These are phyloP conservation scores for Lordiphosa andalusiaca DNA, from an alignment of 2,888 invertebrate genomes.

Conservation along the genomic window DNA sequence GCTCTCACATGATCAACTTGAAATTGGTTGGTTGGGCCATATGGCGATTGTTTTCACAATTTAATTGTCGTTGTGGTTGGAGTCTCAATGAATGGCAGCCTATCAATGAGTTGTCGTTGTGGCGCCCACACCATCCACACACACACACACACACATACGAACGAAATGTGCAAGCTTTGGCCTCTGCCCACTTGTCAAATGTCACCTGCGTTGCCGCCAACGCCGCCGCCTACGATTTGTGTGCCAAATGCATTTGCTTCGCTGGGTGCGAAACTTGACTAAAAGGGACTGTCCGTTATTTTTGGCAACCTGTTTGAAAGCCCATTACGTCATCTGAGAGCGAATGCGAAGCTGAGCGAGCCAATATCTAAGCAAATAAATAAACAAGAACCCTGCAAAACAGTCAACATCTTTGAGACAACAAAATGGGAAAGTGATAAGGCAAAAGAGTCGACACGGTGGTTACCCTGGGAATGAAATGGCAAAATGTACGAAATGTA, in stretches of 20 bases:
- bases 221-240: slow-evolving; percentile 12
- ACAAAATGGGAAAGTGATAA: slow-evolving; percentile 2
- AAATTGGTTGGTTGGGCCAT: slow-evolving; percentile 17
- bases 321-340: slow-evolving; percentile 27
- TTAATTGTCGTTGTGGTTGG: slow-evolving; percentile 16
- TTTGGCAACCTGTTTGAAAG: slow-evolving; percentile 32
- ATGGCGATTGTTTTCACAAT: slow-evolving; percentile 22
- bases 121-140: slow-evolving; percentile 46
- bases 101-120: slow-evolving; percentile 50
- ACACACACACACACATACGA: neutral
- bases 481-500: too few relatives aligned
- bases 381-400: slow-evolving; percentile 2
- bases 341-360: slow-evolving; percentile 3
- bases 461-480: neutral
- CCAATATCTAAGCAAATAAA: slow-evolving; percentile 10
- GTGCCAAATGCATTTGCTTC: slow-evolving; percentile 7
- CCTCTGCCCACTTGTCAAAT: slow-evolving; percentile 46
- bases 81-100: slow-evolving; percentile 51
- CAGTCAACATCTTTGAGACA: slow-evolving; percentile 5
- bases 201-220: slow-evolving; percentile 36
- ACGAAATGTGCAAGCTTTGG: slow-evolving; percentile 36
- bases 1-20: slow-evolving; percentile 3
- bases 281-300: slow-evolving; percentile 22
- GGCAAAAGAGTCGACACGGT: neutral
- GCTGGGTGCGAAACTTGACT: slow-evolving; percentile 1